Base-by-base conservation (phyloP, 2,113 vertebrate genomes). In the Tupaia chinensis region DNA sequence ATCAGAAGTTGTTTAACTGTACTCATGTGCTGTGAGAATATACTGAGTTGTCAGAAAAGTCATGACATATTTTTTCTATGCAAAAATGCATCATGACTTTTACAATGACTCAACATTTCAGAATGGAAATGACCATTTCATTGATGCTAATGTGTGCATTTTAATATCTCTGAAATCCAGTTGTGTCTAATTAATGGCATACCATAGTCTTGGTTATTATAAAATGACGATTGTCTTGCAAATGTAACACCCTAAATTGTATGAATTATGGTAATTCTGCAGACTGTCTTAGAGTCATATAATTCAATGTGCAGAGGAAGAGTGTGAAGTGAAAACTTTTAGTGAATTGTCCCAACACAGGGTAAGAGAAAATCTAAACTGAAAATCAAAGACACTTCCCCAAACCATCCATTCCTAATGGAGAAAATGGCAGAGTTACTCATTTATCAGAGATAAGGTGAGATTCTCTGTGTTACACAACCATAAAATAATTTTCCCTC, bases 1-100 rank as follows among this genome's bases (percentile, higher is more conserved):
- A 85, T 70, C 44, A 74, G 53, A 91, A 94, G 22, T 53, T 89
- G 9, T 89, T 68, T 92, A 34, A 82, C 72, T 95, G 23, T 72
- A 19, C 27, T 60, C 27, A 27, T 70, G 9, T 58, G 14, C 72
- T 77, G 15, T 82, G 60, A 53, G 76, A 80, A 93, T 9, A 11
- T 61, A 77, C 5, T 44, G 44, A 44, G 44, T 44, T 44, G 44
- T 44, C 44, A 44, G 44, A 44, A 44, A 44, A 44, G 44, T 44
- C 44, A 44, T 44, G 44, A 44, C 44, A 5, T 44, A 44, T 44
- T 44, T 44, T 44, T 44, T 44, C 44, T 44, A 44, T 44, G 44
- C 44, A 44, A 44, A 44, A 44, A 44, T 5, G 44, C 44, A 5
- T 44, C 44, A 44, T 44, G 44, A 44, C 44, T 44, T 44, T 5